Evolutionary conservation across 1,140 invertebrate species (phyloP), one percentile per base, ranked within the genome.

Genomic region (Hypsibius dujardini): DNA sequence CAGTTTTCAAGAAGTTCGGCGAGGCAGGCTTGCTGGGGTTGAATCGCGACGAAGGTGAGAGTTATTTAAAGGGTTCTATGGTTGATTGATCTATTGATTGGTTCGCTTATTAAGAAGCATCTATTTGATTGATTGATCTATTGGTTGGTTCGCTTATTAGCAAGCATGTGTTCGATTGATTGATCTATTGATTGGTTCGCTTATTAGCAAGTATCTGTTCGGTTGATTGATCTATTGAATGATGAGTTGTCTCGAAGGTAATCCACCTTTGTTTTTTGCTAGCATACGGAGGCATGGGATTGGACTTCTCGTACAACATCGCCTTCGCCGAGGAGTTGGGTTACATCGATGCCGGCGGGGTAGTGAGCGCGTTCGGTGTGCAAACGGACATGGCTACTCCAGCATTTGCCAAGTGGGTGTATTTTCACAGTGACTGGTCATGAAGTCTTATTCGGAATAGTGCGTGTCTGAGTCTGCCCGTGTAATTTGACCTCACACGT

Each of bases 271-370:
- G 69, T 47, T 14, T 59, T 71, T 47, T 72, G 74, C 47, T 72
- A 84, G 84, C 84, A 73, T 85, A 84, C 79, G 84, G 84, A 47
- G 84, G 85, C 2, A 74, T 83, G 12, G 85, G 83, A 1, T 75
- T 86, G 59, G 83, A 84, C 75, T 86, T 82, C 75, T 80, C 81
- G 15, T 86, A 83, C 76, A 79, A 78, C 71, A 75, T 84, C 2
- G 84, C 84, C 7, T 75, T 84, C 47, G 77, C 82, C 45, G 85
- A 86, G 77, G 82, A 83, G 74, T 72, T 85, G 47, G 83, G 84
- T 42, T 75, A 75, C 47, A 81, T 84, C 60, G 80, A 82, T 72
- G 83, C 82, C 78, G 82, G 81, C 15, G 83, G 79, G 1, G 76
- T 85, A 71, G 80, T 83, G 15, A 84, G 84, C 80, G 82, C 82